Conservation (phyloP, 1,140 invertebrate species). For the Heliconius hermathena region DNA sequence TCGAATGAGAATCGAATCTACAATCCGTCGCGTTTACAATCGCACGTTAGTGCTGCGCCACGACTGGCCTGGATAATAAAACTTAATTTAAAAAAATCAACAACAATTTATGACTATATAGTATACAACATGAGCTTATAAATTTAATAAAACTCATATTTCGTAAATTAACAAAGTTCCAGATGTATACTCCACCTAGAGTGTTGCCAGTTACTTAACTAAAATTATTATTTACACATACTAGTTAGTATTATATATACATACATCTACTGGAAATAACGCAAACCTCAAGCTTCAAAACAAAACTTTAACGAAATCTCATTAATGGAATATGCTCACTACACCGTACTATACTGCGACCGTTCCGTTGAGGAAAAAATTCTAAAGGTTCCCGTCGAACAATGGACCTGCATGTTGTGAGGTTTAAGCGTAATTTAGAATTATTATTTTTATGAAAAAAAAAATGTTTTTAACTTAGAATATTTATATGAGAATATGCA, state of each 20-base stretch:
- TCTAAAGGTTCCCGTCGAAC: constrained; percentile 4
- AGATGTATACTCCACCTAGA: not conserved
- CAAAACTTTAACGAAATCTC: constrained; percentile 14
- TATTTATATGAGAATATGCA: not conserved
- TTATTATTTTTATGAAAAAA: not conserved
- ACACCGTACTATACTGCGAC: not conserved
- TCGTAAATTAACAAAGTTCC: constrained; percentile 5
- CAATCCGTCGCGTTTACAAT: too few relatives aligned
- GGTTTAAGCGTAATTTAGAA: constrained; percentile 1
- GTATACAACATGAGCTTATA: not conserved
- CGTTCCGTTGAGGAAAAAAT: not conserved
- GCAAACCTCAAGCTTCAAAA: constrained; percentile 5
- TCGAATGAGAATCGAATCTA: too few relatives aligned
- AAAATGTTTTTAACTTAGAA: not conserved
- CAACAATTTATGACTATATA: not conserved
- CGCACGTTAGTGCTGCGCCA: too few relatives aligned
- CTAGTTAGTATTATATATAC: not conserved
- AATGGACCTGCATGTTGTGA: not conserved
- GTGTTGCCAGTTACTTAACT: constrained; percentile 5
- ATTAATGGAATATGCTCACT: constrained; percentile 8
- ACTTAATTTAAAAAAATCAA: not conserved
- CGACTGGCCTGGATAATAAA: not conserved
- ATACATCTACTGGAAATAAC: constrained; percentile 10
- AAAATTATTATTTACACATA: constrained; percentile 18
- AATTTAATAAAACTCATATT: constrained; percentile 11